Conservation (phyloP, 2,113 vertebrate species). For the Nettapus auritus region DNA sequence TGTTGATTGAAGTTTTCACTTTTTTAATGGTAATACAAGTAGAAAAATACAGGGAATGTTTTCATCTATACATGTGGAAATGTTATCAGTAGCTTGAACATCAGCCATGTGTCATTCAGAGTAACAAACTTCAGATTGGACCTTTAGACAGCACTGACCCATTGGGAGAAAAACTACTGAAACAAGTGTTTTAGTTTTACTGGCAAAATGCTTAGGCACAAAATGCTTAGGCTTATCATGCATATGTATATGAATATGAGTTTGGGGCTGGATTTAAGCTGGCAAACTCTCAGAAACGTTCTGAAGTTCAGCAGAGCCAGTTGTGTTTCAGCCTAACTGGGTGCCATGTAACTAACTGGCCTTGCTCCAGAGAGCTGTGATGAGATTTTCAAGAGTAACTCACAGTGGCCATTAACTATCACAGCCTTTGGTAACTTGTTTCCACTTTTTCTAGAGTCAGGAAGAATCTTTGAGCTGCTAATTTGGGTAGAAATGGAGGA, state of each 20-base stretch:
- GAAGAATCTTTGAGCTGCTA: slow-evolving; percentile 22
- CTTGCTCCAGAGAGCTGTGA: background rate
- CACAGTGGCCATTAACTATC: background rate
- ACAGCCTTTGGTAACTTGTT: background rate
- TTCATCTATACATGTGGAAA: background rate
- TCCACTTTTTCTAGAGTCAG: slow-evolving; percentile 10
- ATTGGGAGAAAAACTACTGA: fast-evolving
- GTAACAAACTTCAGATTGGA: background rate
- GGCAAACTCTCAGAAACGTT: background rate
- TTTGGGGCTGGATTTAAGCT: background rate
- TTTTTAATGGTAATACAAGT: background rate
- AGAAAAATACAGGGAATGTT: background rate
- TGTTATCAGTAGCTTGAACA: background rate
- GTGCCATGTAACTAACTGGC: slow-evolving; percentile 21
- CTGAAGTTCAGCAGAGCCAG: background rate
- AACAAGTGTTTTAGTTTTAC: background rate
- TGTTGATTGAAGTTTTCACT: background rate
- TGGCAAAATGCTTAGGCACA: background rate
- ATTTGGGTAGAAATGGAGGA: slow-evolving; percentile 13
- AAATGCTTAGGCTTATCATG: no score
- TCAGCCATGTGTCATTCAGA: background rate
- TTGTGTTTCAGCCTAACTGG: background rate
- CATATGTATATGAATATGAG: no score
- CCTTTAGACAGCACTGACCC: background rate
- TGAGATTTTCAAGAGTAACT: slow-evolving; percentile 1